Base-by-base conservation (phyloP, 2,888 invertebrate genomes). In the Lottia scabra region DNA sequence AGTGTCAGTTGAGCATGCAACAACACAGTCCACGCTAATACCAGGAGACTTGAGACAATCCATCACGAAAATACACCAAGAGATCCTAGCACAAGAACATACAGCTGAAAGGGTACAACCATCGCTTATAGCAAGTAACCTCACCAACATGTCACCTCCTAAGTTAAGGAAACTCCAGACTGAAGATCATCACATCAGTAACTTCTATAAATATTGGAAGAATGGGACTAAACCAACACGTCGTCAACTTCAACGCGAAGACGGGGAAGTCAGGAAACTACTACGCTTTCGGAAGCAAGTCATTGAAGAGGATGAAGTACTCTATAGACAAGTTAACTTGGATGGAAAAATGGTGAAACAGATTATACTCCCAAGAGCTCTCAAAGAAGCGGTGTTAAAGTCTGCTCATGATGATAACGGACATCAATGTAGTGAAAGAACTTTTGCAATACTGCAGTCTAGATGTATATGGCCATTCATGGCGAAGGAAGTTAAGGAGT, bases 381-480 rank as follows among this genome's bases (percentile, higher is more conserved):
- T 68, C 15, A 46, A 38, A 38, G 38, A 38, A 26, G 46, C 48
- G 26, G 63, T 69, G 13, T 26, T 77, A n/a, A 56, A 63, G 10
- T 10, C 67, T 12, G n/a, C 67, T 16, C 76, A 77, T 46, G 73
- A 80, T 64, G 23, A 73, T 16, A 64, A 44, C 13, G 78, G 79
- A 45, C 78, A 80, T 46, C 77, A 74, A 38, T 70, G 78, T 10
- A 13, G 66, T 13, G 79, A 78, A 30, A 63, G 75, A 38, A 80
- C 78, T n/a, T 65, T 72, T n/a, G 46, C 23, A 2, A 30, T 79
- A 5, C 30, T 77, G 5, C 43, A 67, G 26, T 23, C 27, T 15
- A 72, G 82, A 68, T 78, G 71, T 64, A 80, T 71, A 65, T 81
- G 80, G 82, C 73, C 75, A n/a, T 70, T 73, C 15, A 75, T 79